Evolutionary conservation across 2,888 invertebrate species (phyloP), one percentile per base, ranked within the genome.

Genomic region (Pterostichus madidus): DNA sequence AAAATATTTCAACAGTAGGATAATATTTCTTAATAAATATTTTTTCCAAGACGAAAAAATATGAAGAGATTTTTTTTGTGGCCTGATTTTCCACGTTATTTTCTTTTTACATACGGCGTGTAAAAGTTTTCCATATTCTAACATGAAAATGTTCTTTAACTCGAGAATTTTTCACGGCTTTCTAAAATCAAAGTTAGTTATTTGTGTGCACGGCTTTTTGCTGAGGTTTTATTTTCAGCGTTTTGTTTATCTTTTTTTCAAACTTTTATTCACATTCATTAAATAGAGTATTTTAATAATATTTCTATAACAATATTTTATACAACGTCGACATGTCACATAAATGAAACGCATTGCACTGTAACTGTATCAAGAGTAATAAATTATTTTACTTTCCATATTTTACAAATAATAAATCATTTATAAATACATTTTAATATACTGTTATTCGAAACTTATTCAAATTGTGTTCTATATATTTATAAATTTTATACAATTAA

Each of bases 61-160:
- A 61, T 68, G 68, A 24, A 68, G 10, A 32, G 31, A 11, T 68
- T 68, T 32, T 68, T 32, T 68, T 32, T 68, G 13, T 68, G 24
- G 8, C 39, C 39, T 39, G 39, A 39, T 39, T 39, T 39, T 39
- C 8, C 39, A 8, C 39, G 39, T 1, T 68, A 68, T 32, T 31
- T 32, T 32, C 35, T 52, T 76, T 52, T 76, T n/a, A 46, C 76
- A 31, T 31, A 52, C 31, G 76, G 53, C 11, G 32, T 52, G 32
- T 52, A 24, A 24, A 76, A 76, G 24, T 76, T 76, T 24, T 76
- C 49, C 76, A 52, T 24, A 59, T 59, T 59, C 59, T 49, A 53
- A 76, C 76, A 76, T 31, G 76, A 52, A 32, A 76, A 76, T 52
- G 76, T 76, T 76, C 76, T 76, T 76, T 76, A 76, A 24, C 46